phyloP scores from a whole-genome alignment of 2,888 invertebrate genomes.

The Coelinius sp. region DNA sequence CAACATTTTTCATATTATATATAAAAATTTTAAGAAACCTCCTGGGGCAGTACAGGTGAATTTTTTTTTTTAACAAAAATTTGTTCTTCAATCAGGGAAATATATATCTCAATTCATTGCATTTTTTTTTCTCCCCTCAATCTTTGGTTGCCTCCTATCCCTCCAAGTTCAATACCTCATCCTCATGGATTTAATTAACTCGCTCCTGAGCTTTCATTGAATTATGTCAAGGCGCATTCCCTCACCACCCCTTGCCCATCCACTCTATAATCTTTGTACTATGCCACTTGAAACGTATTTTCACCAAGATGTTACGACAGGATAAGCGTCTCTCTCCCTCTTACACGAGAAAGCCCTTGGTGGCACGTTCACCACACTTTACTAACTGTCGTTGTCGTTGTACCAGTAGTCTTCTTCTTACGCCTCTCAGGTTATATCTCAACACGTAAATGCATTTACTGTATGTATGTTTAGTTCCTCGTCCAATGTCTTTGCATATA shows the following conservation, averaged over 20 bases:
- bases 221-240: constrained; percentile 62
- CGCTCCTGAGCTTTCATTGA: constrained; percentile 59
- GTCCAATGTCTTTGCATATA: constrained; percentile 31
- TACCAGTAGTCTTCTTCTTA: constrained; percentile 19
- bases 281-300: constrained; percentile 58
- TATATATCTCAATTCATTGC: neutral
- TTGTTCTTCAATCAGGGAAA: no score
- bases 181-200: constrained; percentile 59
- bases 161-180: neutral
- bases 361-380: constrained; percentile 23
- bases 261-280: constrained; percentile 60
- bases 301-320: constrained; percentile 49
- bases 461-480: constrained; percentile 30
- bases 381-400: constrained; percentile 29
- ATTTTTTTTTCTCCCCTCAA: neutral
- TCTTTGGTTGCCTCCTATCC: neutral
- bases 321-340: constrained; percentile 44
- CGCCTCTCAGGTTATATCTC: constrained; percentile 26
- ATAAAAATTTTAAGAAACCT: no score
- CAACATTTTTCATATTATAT: no score
- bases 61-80: no score
- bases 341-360: constrained; percentile 25
- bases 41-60: no score
- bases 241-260: constrained; percentile 38
- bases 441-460: constrained; percentile 14